Evolutionary conservation across 1,140 invertebrate genomes (phyloP).

Genomic region (Saccostrea cuccullata): DNA sequence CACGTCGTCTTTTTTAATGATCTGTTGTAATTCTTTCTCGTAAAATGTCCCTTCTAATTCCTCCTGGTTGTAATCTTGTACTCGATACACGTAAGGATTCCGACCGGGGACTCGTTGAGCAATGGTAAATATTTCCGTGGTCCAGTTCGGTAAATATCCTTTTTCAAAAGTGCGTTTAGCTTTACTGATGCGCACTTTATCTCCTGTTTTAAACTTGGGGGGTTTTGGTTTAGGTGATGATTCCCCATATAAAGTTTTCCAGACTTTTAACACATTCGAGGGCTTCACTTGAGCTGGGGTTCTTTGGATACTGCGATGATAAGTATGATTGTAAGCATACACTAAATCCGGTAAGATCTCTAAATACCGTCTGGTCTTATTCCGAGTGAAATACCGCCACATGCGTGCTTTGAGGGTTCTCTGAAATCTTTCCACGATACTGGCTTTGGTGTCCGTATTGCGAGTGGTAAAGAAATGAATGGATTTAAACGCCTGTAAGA

Average conservation of each 20-base stretch:
- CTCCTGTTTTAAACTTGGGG: conserved; percentile 7
- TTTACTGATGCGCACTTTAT: conserved; percentile 46
- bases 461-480: conserved; percentile 26
- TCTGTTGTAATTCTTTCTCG: conserved; percentile 34
- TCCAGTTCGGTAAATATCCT: conserved; percentile 51
- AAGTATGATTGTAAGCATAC: conserved; percentile 30
- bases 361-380: conserved; percentile 22
- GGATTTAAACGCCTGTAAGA: background rate
- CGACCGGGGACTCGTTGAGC: background rate
- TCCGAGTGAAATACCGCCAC: conserved; percentile 49
- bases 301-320: conserved; percentile 28
- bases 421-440: conserved; percentile 47
- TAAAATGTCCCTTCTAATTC: conserved; percentile 39
- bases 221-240: background rate
- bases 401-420: conserved; percentile 43
- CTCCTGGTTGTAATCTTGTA: conserved; percentile 35
- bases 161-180: conserved; percentile 49
- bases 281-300: conserved; percentile 14
- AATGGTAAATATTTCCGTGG: background rate
- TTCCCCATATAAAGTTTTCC: conserved; percentile 16
- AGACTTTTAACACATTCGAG: conserved; percentile 18
- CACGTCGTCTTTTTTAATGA: conserved; percentile 1
- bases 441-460: conserved; percentile 32
- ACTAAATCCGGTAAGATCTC: conserved; percentile 21
- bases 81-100: background rate